A percentile compares a stretch with the other conserved stretches of the same genome.
Evolutionary conservation across 2,888 invertebrate genomes (phyloP).

Genomic region (Xestia ashworthii): DNA sequence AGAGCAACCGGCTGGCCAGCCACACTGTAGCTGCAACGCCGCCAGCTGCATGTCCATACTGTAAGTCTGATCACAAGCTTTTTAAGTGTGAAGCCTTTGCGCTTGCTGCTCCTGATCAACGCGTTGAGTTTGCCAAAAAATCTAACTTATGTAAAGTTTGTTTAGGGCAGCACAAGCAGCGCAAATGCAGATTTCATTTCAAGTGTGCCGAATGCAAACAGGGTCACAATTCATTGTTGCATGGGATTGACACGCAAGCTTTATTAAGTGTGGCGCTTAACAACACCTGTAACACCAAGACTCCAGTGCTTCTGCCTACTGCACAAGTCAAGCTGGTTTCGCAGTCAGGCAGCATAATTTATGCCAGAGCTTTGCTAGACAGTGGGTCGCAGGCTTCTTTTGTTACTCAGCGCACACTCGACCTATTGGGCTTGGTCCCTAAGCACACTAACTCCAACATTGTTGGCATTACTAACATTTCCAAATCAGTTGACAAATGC

Average conservation of each 20-base stretch:
- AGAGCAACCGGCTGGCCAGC: background rate
- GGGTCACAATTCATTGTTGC: background rate
- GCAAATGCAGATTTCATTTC: background rate
- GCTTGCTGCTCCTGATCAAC: background rate
- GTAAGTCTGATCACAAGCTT: background rate
- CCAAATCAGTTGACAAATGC: background rate
- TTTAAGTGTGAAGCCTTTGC: conserved; percentile 2
- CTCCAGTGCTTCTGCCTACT: background rate
- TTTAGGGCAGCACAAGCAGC: too few relatives aligned
- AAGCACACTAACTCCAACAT: background rate
- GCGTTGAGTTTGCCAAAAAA: too few relatives aligned
- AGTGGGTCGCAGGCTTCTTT: background rate
- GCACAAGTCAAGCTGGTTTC: background rate
- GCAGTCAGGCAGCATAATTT: background rate
- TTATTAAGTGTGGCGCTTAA: background rate
- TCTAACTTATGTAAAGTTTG: too few relatives aligned
- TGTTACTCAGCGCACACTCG: background rate
- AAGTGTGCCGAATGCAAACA: background rate
- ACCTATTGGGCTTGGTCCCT: background rate
- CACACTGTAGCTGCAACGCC: background rate
- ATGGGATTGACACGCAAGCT: background rate
- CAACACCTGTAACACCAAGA: too few relatives aligned
- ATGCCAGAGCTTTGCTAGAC: background rate
- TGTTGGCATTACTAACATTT: background rate
- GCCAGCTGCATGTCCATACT: background rate